Evolutionary conservation across 1,140 invertebrate species (phyloP).

Genomic region (Penaeus vannamei): DNA sequence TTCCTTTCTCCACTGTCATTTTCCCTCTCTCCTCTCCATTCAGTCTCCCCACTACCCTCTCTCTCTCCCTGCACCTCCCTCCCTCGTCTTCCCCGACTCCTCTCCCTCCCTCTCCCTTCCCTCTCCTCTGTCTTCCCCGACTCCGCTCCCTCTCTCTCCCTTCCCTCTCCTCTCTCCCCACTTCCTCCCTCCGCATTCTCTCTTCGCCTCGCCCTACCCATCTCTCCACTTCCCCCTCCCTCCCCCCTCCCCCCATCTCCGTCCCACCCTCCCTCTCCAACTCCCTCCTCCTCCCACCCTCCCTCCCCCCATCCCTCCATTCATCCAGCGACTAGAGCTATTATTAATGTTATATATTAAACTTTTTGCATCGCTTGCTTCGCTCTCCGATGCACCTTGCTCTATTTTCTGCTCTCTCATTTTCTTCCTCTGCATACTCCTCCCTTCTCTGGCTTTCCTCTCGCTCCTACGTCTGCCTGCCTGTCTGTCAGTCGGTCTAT

Average conservation of each 20-base stretch:
- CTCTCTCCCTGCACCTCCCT: neutral
- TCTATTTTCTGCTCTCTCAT: neutral
- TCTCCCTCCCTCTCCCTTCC: neutral
- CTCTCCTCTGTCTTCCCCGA: neutral
- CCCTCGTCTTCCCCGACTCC: neutral
- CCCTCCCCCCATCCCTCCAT: no score
- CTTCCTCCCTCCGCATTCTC: neutral
- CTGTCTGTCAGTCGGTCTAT: constrained; percentile 21
- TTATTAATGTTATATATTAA: neutral
- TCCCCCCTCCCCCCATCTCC: neutral
- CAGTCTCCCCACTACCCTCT: neutral
- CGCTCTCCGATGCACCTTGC: neutral
- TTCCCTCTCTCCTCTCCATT: neutral
- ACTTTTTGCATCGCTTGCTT: no score
- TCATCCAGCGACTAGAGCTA: no score
- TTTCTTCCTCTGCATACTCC: neutral
- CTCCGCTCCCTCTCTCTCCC: neutral
- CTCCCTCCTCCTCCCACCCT: neutral
- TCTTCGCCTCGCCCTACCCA: neutral
- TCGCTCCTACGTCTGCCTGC: neutral
- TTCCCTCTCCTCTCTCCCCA: no score
- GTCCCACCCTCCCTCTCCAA: constrained; percentile 11
- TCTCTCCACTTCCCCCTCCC: neutral
- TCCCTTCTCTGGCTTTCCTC: neutral
- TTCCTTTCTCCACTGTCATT: neutral